Evolutionary conservation across 1,140 invertebrate species (phyloP).

Genomic region (Pinna nobilis): DNA sequence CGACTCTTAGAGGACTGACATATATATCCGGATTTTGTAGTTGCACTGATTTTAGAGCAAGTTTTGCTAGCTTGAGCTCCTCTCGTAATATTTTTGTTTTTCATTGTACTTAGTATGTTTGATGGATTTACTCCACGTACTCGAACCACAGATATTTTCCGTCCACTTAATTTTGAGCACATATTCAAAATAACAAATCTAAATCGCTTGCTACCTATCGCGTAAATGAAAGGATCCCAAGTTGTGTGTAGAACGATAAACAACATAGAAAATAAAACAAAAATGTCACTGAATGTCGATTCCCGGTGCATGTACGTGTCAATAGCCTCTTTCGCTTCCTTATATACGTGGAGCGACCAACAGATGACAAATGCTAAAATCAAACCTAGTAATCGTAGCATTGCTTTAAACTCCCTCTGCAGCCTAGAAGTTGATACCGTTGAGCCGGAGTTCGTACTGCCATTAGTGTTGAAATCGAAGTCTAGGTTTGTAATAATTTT

Average conservation of each 20-base stretch:
- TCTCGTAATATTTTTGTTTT: too few species aligned
- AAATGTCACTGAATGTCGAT: neutral
- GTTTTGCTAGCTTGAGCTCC: neutral
- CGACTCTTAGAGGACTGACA: too few species aligned
- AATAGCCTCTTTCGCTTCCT: neutral
- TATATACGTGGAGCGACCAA: constrained; percentile 33
- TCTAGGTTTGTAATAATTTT: neutral
- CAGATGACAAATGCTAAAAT: constrained; percentile 33
- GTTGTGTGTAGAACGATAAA: constrained; percentile 33
- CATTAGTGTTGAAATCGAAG: constrained; percentile 33
- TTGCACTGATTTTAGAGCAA: too few species aligned
- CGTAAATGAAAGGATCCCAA: constrained; percentile 53
- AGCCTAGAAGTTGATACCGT: neutral
- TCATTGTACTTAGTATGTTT: neutral
- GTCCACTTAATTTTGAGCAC: neutral
- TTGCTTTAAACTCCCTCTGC: constrained; percentile 21
- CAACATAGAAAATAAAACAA: constrained; percentile 18
- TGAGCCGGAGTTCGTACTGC: neutral
- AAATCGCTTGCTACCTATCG: constrained; percentile 45
- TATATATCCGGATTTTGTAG: too few species aligned
- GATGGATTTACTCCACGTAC: neutral
- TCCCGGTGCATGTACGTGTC: neutral
- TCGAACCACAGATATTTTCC: neutral
- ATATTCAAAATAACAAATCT: constrained; percentile 29
- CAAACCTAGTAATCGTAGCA: constrained; percentile 30